Evolutionary conservation across 2,888 invertebrate genomes (phyloP).

Genomic region (Oeneis ivallda): DNA sequence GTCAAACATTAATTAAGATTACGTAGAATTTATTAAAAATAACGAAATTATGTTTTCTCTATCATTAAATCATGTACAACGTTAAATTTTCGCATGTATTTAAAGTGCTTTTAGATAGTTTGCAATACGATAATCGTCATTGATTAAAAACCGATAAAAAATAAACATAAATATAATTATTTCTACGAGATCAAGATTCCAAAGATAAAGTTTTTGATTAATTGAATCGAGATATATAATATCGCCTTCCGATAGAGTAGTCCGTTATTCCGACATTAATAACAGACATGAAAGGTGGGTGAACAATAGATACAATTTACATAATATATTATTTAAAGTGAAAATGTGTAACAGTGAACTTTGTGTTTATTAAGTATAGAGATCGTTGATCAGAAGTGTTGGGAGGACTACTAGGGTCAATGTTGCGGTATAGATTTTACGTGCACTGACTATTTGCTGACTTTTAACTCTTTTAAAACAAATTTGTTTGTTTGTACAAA

Average conservation of each 20-base stretch:
- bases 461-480: neutral
- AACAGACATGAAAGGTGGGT: conserved; percentile 40
- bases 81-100: conserved; percentile 5
- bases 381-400: too few species aligned
- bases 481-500: neutral
- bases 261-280: conserved; percentile 24
- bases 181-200: conserved; percentile 24
- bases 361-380: neutral
- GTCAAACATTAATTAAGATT: neutral
- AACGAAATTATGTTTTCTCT: conserved; percentile 1
- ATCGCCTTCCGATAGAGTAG: neutral
- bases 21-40: conserved; percentile 6
- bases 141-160: conserved; percentile 30
- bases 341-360: neutral
- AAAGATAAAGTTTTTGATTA: conserved; percentile 32
- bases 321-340: neutral
- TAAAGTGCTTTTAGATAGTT: conserved; percentile 14
- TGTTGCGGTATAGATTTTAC: too few species aligned
- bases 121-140: conserved; percentile 17
- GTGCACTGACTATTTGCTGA: too few species aligned
- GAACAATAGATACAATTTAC: neutral
- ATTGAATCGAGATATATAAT: conserved; percentile 29
- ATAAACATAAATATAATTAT: conserved; percentile 26
- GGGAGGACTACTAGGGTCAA: too few species aligned
- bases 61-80: conserved; percentile 6